These are phyloP conservation scores for Meta bourneti DNA, from an alignment of 2,888 invertebrate genomes.

Conservation along the genomic window DNA sequence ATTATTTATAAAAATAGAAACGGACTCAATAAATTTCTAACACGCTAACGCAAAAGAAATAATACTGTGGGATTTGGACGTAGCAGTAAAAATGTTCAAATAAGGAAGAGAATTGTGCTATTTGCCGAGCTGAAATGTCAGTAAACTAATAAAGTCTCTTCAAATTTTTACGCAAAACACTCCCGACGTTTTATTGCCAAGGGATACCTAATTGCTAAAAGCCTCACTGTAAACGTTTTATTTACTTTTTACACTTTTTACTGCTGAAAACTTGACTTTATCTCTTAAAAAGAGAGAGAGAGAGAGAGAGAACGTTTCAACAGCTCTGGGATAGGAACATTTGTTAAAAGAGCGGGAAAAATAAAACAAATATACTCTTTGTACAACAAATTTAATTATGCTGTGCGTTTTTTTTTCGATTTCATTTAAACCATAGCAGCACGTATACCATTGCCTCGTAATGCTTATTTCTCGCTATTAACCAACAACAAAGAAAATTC, in stretches of 20 bases:
- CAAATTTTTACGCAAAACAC: constrained; percentile 16
- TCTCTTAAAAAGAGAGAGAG: neutral
- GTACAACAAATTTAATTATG: neutral
- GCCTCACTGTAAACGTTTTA: constrained; percentile 5
- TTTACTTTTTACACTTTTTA: neutral
- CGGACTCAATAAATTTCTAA: neutral
- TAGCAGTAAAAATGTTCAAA: neutral
- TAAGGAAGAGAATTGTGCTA: neutral
- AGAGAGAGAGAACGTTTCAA: neutral
- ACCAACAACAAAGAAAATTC: neutral
- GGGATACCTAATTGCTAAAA: constrained; percentile 21
- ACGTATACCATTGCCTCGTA: neutral
- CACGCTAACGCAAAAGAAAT: neutral
- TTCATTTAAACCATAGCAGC: neutral
- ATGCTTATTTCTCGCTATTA: neutral
- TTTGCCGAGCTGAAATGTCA: neutral
- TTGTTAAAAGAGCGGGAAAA: neutral
- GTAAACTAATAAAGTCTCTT: constrained; percentile 1
- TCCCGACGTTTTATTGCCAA: constrained; percentile 14
- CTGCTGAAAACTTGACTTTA: constrained; percentile 1
- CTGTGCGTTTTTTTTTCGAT: neutral
- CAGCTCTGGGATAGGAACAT: neutral
- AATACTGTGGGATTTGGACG: neutral
- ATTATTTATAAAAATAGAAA: neutral
- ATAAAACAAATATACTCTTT: neutral